These are phyloP conservation scores for Tauraco erythrolophus DNA, from an alignment of 2,113 vertebrate genomes.

Conservation along the genomic window DNA sequence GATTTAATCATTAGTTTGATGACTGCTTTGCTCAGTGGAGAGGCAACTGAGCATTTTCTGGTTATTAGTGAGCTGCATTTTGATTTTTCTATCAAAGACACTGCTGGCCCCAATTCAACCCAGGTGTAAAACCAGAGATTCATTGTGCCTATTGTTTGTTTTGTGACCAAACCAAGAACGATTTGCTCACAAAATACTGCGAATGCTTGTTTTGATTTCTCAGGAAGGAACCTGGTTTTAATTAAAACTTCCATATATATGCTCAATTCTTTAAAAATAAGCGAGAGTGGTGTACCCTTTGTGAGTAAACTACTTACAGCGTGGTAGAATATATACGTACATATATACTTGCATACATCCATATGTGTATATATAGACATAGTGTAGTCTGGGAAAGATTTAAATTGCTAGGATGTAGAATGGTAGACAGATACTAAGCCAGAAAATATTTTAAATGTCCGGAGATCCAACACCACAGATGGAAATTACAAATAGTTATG, in stretches of 20 bases:
- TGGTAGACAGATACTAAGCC: neutral
- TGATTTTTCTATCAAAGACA: slow-evolving; percentile 36
- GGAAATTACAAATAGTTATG: neutral
- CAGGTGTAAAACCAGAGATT: slow-evolving; percentile 24
- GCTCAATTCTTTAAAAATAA: neutral
- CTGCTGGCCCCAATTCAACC: neutral
- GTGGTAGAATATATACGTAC: neutral
- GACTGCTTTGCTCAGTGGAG: slow-evolving; percentile 33
- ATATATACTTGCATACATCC: neutral
- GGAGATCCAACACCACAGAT: neutral
- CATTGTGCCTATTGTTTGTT: neutral
- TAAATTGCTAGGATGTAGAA: neutral
- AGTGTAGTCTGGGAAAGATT: neutral
- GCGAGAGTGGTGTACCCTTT: neutral
- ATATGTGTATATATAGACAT: neutral
- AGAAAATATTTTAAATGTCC: neutral
- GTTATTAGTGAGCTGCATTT: slow-evolving; percentile 37
- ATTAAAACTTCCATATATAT: neutral
- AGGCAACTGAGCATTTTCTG: slow-evolving; percentile 1
- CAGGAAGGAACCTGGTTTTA: neutral
- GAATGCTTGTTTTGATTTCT: slow-evolving; percentile 13
- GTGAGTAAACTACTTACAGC: neutral
- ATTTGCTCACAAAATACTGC: neutral
- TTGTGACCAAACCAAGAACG: neutral
- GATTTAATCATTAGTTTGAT: slow-evolving; percentile 60